A percentile compares a stretch with the other conserved stretches of the same genome.
Evolutionary conservation across 2,113 vertebrate genomes (phyloP).

Genomic region (Mionectes macconnelli): DNA sequence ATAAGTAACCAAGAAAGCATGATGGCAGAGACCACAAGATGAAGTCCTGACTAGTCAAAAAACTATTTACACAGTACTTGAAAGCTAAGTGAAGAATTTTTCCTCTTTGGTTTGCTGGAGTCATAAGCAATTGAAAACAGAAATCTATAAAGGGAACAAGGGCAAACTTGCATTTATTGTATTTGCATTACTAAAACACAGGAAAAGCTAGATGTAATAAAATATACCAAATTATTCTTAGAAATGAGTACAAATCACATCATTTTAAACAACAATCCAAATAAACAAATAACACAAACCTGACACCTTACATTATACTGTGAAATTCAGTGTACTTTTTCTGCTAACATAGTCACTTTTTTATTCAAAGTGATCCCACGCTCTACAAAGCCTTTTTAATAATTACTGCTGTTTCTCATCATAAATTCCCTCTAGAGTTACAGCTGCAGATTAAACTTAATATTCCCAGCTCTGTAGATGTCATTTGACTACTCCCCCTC

Average conservation of each 20-base stretch:
- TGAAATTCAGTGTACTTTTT: neutral
- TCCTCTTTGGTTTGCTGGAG: neutral
- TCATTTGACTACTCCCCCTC: neutral
- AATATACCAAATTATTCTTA: neutral
- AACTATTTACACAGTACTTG: neutral
- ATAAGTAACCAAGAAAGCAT: neutral
- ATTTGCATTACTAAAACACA: neutral
- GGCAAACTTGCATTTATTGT: neutral
- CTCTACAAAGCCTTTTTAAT: slow-evolving; percentile 24
- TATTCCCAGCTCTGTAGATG: neutral
- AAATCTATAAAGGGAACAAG: neutral
- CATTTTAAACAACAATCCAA: neutral
- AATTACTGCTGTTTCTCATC: slow-evolving; percentile 27
- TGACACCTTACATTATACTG: neutral
- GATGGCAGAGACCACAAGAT: neutral
- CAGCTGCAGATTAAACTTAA: neutral
- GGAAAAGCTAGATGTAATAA: neutral
- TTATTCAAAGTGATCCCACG: neutral
- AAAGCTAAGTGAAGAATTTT: neutral
- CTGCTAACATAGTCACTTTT: neutral
- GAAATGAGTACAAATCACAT: neutral
- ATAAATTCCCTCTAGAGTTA: neutral
- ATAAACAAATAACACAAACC: neutral
- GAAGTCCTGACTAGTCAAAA: neutral
- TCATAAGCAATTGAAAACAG: neutral